Percentiles rank a stretch among this genome's conserved stretches.
Evolutionary conservation across 1,140 invertebrate species (phyloP).

Genomic region (Drosophila gunungcola): DNA sequence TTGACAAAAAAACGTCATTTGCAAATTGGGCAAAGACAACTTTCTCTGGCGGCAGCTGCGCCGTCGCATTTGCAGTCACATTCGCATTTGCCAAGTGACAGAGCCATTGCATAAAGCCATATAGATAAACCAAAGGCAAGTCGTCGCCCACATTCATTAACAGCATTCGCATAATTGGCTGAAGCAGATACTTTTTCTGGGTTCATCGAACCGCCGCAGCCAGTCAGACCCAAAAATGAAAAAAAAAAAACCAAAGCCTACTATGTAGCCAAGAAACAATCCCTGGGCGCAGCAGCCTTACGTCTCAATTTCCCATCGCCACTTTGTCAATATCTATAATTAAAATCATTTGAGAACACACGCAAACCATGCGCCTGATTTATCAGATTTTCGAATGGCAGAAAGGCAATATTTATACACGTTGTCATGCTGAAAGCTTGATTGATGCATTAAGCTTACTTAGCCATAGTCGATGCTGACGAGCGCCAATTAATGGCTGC

Average conservation of each 20-base stretch:
- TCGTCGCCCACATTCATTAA: conserved; percentile 80
- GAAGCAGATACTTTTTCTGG: conserved; percentile 48
- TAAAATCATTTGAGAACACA: conserved; percentile 78
- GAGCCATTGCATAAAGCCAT: conserved; percentile 76
- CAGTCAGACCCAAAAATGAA: not conserved
- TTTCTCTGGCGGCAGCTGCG: conserved; percentile 75
- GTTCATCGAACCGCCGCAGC: conserved; percentile 59
- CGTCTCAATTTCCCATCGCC: conserved; percentile 74
- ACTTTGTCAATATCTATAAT: conserved; percentile 76
- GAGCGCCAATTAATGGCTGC: conserved; percentile 70
- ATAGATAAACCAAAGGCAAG: conserved; percentile 72
- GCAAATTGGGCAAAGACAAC: conserved; percentile 83
- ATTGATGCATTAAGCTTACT: conserved; percentile 75
- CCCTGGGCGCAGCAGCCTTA: conserved; percentile 57
- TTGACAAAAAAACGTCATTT: conserved; percentile 84
- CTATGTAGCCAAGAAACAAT: conserved; percentile 37
- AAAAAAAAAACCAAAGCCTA: conserved; percentile 12
- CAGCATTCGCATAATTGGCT: conserved; percentile 79
- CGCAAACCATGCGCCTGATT: conserved; percentile 48
- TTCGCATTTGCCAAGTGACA: conserved; percentile 51
- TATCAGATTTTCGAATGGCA: conserved; percentile 68
- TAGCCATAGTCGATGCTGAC: conserved; percentile 44
- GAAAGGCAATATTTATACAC: conserved; percentile 37
- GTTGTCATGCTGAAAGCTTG: conserved; percentile 73
- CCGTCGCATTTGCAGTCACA: conserved; percentile 41